Conservation (phyloP, 1,140 invertebrate genomes). For the Rhagoletis zephyria region DNA sequence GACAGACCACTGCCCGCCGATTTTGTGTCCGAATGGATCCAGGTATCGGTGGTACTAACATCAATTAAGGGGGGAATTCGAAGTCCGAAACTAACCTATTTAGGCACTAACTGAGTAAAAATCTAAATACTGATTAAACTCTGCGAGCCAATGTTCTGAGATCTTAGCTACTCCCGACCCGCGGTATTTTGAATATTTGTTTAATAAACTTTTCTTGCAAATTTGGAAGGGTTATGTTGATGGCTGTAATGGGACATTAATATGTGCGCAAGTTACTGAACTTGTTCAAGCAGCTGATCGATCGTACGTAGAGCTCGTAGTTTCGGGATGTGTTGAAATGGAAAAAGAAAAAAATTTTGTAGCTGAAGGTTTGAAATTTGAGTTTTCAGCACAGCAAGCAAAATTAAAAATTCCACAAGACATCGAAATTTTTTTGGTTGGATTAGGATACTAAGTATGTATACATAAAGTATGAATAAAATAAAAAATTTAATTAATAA, state of each 20-base stretch:
- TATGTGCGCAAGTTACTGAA: background rate
- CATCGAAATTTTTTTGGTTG: background rate
- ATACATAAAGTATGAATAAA: background rate
- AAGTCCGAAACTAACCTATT: too few species aligned
- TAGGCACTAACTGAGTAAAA: too few species aligned
- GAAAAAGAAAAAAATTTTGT: background rate
- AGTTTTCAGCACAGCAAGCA: background rate
- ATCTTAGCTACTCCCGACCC: too few species aligned
- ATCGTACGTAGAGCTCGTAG: background rate
- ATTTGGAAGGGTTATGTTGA: background rate
- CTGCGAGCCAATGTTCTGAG: too few species aligned
- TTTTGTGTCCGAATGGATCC: too few species aligned
- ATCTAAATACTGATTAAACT: too few species aligned
- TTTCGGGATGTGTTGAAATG: background rate
- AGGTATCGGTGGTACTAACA: too few species aligned
- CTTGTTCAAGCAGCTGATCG: background rate
- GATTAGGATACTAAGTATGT: background rate
- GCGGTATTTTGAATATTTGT: too few species aligned
- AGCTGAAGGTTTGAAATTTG: background rate
- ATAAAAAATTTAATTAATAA: background rate
- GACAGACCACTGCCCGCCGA: too few species aligned
- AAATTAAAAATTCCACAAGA: background rate
- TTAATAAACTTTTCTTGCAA: too few species aligned
- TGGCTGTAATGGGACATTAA: background rate
- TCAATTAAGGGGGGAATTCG: too few species aligned